These are phyloP conservation scores for Thalpophila matura DNA, from an alignment of 2,888 invertebrate species.

Conservation along the genomic window DNA sequence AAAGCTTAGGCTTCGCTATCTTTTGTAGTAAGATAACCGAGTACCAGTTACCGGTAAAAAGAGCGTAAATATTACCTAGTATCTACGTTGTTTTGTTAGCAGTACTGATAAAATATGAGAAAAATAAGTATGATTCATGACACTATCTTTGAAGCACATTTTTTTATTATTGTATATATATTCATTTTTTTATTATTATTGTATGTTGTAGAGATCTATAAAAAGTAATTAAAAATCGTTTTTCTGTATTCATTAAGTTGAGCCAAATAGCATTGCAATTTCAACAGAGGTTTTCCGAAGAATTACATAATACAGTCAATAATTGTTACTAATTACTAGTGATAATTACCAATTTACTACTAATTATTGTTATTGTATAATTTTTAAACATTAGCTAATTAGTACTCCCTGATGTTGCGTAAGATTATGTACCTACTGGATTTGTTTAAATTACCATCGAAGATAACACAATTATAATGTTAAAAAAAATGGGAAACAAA, in stretches of 20 bases:
- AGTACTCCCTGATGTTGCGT: not conserved
- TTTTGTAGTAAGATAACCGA: conserved; percentile 22
- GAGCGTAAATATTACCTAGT: conserved; percentile 33
- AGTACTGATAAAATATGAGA: conserved; percentile 28
- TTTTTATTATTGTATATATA: conserved; percentile 4
- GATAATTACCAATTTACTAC: too few species aligned
- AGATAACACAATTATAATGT: conserved; percentile 5
- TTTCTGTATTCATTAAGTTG: too few species aligned
- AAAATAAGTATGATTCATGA: conserved; percentile 42
- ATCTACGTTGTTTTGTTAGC: conserved; percentile 36
- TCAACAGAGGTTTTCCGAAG: too few species aligned
- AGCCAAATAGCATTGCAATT: too few species aligned
- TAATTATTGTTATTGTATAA: not conserved
- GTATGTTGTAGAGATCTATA: too few species aligned
- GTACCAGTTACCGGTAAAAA: conserved; percentile 22
- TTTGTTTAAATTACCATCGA: conserved; percentile 1
- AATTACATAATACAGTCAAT: too few species aligned
- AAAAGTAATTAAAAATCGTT: too few species aligned
- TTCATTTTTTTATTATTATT: conserved; percentile 11
- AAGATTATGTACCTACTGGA: conserved; percentile 2
- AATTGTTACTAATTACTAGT: too few species aligned
- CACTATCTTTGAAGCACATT: conserved; percentile 23
- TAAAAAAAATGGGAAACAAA: too few species aligned
- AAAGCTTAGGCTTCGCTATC: too few species aligned
- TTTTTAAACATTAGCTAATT: not conserved